phyloP scores from a whole-genome alignment of 2,888 invertebrate genomes.

The Dascillus cervinus region DNA sequence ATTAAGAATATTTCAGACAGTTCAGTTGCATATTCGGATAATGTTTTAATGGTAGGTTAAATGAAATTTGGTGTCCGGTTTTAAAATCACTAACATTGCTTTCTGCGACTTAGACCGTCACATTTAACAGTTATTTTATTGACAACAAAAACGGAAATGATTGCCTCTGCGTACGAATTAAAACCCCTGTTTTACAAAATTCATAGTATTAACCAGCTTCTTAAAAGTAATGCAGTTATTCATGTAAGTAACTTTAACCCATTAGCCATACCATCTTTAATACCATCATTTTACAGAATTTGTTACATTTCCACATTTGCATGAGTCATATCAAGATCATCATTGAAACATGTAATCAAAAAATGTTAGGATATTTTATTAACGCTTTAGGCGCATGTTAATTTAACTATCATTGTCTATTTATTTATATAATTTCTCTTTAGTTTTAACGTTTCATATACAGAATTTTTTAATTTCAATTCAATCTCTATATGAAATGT shows the following conservation, averaged over 20 bases:
- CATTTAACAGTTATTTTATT: too few relatives aligned
- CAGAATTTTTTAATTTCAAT: background rate
- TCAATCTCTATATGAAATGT: slow-evolving; percentile 11
- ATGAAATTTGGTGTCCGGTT: slow-evolving; percentile 17
- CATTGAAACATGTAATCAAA: too few relatives aligned
- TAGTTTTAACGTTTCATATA: slow-evolving; percentile 9
- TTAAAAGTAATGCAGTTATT: too few relatives aligned
- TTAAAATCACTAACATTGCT: slow-evolving; percentile 12
- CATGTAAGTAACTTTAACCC: too few relatives aligned
- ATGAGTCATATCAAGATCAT: slow-evolving; percentile 1
- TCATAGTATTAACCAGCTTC: too few relatives aligned
- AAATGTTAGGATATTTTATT: too few relatives aligned
- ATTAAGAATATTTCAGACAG: slow-evolving; percentile 16
- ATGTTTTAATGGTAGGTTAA: slow-evolving; percentile 19
- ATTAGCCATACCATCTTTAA: too few relatives aligned
- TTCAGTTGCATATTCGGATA: slow-evolving; percentile 23
- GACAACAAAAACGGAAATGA: too few relatives aligned
- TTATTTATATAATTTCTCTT: slow-evolving; percentile 6
- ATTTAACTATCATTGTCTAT: slow-evolving; percentile 10
- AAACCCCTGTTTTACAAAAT: too few relatives aligned
- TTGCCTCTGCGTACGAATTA: too few relatives aligned
- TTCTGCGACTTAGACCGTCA: too few relatives aligned
- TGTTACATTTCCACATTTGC: slow-evolving; percentile 9
- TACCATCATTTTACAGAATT: too few relatives aligned
- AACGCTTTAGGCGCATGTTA: slow-evolving; percentile 24